Conservation (phyloP, 2,888 invertebrate species). For the Pollenia griseotomentosa region DNA sequence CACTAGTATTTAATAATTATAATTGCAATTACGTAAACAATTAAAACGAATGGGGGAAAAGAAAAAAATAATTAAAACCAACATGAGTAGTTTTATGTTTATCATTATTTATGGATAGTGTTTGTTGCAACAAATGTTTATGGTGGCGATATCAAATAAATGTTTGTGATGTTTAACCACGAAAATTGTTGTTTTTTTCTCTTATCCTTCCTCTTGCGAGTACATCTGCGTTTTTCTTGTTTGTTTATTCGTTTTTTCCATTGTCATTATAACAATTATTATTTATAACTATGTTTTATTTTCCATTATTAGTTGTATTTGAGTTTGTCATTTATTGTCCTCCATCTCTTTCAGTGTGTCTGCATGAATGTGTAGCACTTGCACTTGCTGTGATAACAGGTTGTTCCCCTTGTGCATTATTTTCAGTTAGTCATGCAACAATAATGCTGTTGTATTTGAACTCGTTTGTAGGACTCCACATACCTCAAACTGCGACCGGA, state of each 20-base stretch:
- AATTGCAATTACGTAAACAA: slow-evolving; percentile 66
- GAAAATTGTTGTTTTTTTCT: slow-evolving; percentile 32
- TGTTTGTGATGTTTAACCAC: slow-evolving; percentile 37
- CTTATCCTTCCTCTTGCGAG: slow-evolving; percentile 9
- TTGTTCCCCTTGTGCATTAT: slow-evolving; percentile 54
- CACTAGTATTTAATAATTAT: slow-evolving; percentile 10
- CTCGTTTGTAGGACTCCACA: neutral
- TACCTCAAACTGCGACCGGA: neutral
- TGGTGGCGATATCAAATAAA: slow-evolving; percentile 36
- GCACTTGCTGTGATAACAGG: slow-evolving; percentile 36
- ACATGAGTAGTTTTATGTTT: slow-evolving; percentile 10
- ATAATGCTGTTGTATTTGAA: slow-evolving; percentile 7
- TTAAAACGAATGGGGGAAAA: neutral
- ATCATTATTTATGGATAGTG: slow-evolving; percentile 37
- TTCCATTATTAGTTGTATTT: slow-evolving; percentile 20
- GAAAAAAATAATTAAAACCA: slow-evolving; percentile 11
- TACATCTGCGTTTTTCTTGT: slow-evolving; percentile 35
- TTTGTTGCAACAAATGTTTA: slow-evolving; percentile 50
- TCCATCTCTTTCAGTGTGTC: slow-evolving; percentile 4
- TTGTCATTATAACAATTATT: slow-evolving; percentile 1
- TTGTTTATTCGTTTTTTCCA: slow-evolving; percentile 17
- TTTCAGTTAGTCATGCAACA: slow-evolving; percentile 43
- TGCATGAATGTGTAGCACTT: neutral
- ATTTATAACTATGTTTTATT: slow-evolving; percentile 12
- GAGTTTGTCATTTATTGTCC: slow-evolving; percentile 15